Conservation (phyloP, 2,113 vertebrate genomes). For the Pachyramphus minor region DNA sequence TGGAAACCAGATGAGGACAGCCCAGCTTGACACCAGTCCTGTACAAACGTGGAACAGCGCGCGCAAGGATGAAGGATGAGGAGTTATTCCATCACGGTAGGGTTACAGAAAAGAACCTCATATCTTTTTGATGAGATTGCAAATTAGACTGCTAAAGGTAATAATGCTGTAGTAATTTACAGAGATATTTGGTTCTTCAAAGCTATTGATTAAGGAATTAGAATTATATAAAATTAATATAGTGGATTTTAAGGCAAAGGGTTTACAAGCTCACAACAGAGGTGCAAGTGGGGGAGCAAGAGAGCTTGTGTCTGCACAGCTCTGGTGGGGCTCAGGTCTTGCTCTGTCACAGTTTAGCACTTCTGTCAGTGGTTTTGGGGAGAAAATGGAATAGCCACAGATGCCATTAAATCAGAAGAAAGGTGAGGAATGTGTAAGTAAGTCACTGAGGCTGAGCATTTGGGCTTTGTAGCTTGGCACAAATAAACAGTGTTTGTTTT, state of each 20-base stretch:
- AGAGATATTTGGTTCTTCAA: slow-evolving; percentile 5
- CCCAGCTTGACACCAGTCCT: neutral
- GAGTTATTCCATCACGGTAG: slow-evolving; percentile 10
- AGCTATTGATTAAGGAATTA: slow-evolving; percentile 52
- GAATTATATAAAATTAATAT: neutral
- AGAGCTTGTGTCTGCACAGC: neutral
- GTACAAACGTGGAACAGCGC: neutral
- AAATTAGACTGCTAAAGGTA: slow-evolving; percentile 40
- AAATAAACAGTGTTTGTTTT: neutral
- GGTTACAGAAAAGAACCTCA: neutral
- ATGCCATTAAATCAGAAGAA: neutral
- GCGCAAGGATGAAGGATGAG: neutral
- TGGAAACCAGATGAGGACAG: neutral
- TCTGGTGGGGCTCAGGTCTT: neutral
- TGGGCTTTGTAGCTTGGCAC: neutral
- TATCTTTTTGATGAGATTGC: slow-evolving; percentile 40
- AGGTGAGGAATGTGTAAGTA: neutral
- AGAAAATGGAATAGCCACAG: neutral
- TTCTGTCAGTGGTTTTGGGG: neutral
- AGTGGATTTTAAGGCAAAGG: neutral
- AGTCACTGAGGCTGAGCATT: neutral
- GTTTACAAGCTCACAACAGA: neutral
- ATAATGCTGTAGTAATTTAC: slow-evolving; percentile 31
- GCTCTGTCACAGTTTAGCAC: neutral
- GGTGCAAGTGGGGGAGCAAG: neutral